Evolutionary conservation across 2,888 invertebrate genomes (phyloP), one percentile per base, ranked within the genome.

Genomic region (Phrixothrix hirtus): DNA sequence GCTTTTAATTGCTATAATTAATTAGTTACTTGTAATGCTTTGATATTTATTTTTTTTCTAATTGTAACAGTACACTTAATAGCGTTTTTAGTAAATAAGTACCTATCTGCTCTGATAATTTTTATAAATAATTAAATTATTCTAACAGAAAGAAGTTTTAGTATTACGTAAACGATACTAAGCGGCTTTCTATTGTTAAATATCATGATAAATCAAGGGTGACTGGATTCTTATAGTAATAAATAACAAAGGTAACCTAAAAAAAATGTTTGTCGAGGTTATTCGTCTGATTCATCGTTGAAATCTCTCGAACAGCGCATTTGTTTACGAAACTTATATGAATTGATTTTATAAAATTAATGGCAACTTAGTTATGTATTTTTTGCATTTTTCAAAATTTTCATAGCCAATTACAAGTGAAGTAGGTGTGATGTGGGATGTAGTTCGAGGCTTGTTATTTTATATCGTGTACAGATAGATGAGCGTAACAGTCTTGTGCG

Each of bases 401-500:
- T 38, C n/a, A 21, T 2, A 14, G 6, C 14, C 36, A 15, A 38
- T 13, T 36, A 21, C n/a, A 17, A 7, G 29, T 7, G 16, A 26
- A 32, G 55, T 55, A 38, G 51, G 55, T 55, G 45, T 32, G 15
- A 43, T 41, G 55, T 55, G 55, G 55, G 55, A 48, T 51, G 46
- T 34, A 43, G 54, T 47, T 46, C 46, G 47, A 55, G 42, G 49
- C 45, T 48, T 50, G 32, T 53, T 57, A 50, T 55, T 55, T 57
- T 61, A 59, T 50, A 54, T 53, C 58, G 57, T 51, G 55, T 55
- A 51, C 55, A 56, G 58, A 57, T 57, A 58, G 57, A 57, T 51
- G 47, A 21, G 60, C 60, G 45, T 56, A 64, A 62, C 62, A 62
- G 64, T 65, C 55, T 60, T 57, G 57, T 56, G 49, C 57, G 55